These are phyloP conservation scores for Papilio machaon DNA, from an alignment of 1,140 invertebrate species.

Conservation along the genomic window DNA sequence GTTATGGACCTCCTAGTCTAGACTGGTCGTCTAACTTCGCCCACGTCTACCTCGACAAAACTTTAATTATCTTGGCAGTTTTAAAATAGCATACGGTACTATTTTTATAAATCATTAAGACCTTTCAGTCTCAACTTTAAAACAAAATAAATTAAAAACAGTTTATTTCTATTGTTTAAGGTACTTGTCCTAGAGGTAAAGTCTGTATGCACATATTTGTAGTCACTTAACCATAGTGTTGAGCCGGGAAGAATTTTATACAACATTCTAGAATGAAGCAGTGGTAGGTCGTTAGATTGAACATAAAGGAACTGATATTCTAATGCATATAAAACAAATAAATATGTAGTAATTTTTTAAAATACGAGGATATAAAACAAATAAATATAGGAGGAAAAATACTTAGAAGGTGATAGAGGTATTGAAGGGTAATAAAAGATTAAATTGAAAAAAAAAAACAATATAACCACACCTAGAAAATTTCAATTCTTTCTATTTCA, in stretches of 20 bases:
- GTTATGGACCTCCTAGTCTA: constrained; percentile 46
- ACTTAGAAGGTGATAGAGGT: background rate
- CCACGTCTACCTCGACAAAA: constrained; percentile 21
- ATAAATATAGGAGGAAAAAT: too few relatives aligned
- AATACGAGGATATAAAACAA: too few relatives aligned
- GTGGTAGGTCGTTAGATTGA: too few relatives aligned
- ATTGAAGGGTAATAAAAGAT: too few relatives aligned
- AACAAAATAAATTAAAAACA: background rate
- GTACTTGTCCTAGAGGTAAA: background rate
- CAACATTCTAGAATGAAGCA: too few relatives aligned
- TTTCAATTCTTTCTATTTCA: background rate
- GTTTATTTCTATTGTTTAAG: background rate
- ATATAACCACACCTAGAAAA: background rate
- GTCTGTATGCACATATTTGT: too few relatives aligned
- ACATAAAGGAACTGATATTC: too few relatives aligned
- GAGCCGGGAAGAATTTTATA: too few relatives aligned
- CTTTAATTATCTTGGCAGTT: constrained; percentile 36
- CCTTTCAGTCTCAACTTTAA: background rate
- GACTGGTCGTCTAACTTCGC: constrained; percentile 38
- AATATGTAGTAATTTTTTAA: too few relatives aligned
- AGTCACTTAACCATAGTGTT: too few relatives aligned
- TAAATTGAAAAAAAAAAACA: too few relatives aligned
- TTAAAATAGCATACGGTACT: constrained; percentile 22
- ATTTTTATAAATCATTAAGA: background rate
- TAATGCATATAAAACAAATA: too few relatives aligned